A percentile compares a stretch with the other conserved stretches of the same genome.
Evolutionary conservation across 2,797 vertebrate species (phyloP).

Genomic region (Notamacropus eugenii): DNA sequence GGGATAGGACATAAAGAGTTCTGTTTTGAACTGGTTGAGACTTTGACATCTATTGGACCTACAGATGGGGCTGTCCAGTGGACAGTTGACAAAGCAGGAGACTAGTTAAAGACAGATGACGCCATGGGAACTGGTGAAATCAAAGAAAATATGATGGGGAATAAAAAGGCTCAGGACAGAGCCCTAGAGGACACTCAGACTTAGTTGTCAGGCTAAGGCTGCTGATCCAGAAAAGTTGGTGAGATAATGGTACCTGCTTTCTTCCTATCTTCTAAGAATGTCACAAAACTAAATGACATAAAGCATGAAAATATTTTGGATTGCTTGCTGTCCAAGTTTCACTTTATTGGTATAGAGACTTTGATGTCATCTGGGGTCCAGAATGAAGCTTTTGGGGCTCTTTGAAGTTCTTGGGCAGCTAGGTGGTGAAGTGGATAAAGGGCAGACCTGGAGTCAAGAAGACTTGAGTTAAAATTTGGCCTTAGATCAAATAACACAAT

Average conservation of each 20-base stretch:
- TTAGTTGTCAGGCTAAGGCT: not conserved
- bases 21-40: not conserved
- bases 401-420: not conserved
- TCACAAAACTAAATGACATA: not conserved
- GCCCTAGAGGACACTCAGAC: not conserved
- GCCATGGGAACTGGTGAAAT: not conserved
- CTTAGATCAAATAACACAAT: not conserved
- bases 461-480: not conserved
- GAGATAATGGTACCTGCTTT: not conserved
- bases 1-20: not conserved
- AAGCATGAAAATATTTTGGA: not conserved
- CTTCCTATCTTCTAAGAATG: too few relatives aligned
- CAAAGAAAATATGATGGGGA: not conserved
- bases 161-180: not conserved
- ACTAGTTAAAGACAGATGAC: not conserved
- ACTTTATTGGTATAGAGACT: not conserved
- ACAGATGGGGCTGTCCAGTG: not conserved
- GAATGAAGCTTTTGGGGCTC: not conserved
- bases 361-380: not conserved
- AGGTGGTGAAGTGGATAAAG: not conserved
- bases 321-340: constrained; percentile 10
- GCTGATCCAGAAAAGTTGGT: not conserved
- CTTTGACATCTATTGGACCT: not conserved
- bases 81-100: not conserved
- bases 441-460: not conserved